Conservation (phyloP, 2,113 vertebrate species). For the Hypomesus transpacificus region DNA sequence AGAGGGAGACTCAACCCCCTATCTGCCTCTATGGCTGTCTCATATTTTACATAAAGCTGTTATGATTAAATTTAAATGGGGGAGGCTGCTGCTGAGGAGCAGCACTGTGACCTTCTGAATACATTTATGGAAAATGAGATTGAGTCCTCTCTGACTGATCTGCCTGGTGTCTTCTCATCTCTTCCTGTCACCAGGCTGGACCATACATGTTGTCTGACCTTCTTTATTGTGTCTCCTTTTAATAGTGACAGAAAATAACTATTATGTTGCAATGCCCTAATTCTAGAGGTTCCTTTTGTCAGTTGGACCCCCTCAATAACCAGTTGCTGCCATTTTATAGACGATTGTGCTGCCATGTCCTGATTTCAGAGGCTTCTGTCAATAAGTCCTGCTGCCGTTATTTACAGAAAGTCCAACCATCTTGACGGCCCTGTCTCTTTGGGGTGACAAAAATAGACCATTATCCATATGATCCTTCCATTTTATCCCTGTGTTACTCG, state of each 20-base stretch:
- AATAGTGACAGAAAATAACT: slow-evolving; percentile 45
- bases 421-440: slow-evolving; percentile 33
- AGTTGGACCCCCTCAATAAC: slow-evolving; percentile 4
- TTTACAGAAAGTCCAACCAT: slow-evolving; percentile 20
- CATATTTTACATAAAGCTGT: slow-evolving; percentile 61
- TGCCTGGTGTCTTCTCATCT: slow-evolving; percentile 34
- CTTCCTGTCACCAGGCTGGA: slow-evolving; percentile 39
- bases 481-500: neutral
- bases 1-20: slow-evolving; percentile 27
- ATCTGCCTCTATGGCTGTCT: slow-evolving; percentile 40
- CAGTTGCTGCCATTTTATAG: too few relatives aligned
- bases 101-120: slow-evolving; percentile 67
- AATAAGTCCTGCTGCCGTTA: too few relatives aligned
- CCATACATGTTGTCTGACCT: slow-evolving; percentile 27
- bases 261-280: slow-evolving; percentile 44
- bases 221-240: slow-evolving; percentile 44
- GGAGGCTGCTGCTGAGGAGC: slow-evolving; percentile 55
- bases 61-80: slow-evolving; percentile 70
- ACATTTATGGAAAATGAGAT: slow-evolving; percentile 59
- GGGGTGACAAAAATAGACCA: slow-evolving; percentile 45
- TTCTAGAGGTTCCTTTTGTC: slow-evolving; percentile 34
- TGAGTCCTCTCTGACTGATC: slow-evolving; percentile 61
- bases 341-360: too few relatives aligned
- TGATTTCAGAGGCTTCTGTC: too few relatives aligned
- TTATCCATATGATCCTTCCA: neutral